Percentiles rank a stretch among this genome's conserved stretches.
Conservation (phyloP, 2,888 invertebrate genomes). For the Pterobdella sp. region DNA sequence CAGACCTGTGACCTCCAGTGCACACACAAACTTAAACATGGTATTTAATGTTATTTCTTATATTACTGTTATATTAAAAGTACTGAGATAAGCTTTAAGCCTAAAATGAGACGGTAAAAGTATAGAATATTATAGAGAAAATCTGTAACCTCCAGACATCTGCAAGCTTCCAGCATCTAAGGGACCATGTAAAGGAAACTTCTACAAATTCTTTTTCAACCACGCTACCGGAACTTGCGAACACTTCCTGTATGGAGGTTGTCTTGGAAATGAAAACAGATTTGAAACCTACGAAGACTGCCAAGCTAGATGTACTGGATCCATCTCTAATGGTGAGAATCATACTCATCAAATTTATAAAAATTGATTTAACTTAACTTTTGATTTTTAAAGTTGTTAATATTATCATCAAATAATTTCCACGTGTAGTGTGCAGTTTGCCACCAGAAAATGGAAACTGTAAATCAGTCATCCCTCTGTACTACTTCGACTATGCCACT, state of each 20-base stretch:
- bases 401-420: not conserved
- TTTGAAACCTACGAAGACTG: constrained; percentile 36
- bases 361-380: not conserved
- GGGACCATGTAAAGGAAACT: constrained; percentile 34
- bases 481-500: constrained; percentile 63
- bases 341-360: not conserved
- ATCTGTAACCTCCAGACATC: constrained; percentile 23
- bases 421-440: constrained; percentile 33
- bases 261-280: constrained; percentile 37
- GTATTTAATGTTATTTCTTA: constrained; percentile 22
- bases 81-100: not conserved
- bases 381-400: not conserved
- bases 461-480: constrained; percentile 45
- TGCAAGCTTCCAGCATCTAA: constrained; percentile 31
- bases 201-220: constrained; percentile 44
- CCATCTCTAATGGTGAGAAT: constrained; percentile 15
- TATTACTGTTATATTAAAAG: constrained; percentile 19
- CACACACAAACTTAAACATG: constrained; percentile 34
- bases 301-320: constrained; percentile 32
- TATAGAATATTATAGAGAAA: not conserved
- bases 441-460: constrained; percentile 34
- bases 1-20: constrained; percentile 39
- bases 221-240: constrained; percentile 58
- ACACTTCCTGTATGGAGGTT: constrained; percentile 38
- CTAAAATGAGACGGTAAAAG: not conserved